Evolutionary conservation across 2,113 vertebrate genomes (phyloP), one percentile per base, ranked within the genome.

Genomic region (Nothobranchius kuhntae): DNA sequence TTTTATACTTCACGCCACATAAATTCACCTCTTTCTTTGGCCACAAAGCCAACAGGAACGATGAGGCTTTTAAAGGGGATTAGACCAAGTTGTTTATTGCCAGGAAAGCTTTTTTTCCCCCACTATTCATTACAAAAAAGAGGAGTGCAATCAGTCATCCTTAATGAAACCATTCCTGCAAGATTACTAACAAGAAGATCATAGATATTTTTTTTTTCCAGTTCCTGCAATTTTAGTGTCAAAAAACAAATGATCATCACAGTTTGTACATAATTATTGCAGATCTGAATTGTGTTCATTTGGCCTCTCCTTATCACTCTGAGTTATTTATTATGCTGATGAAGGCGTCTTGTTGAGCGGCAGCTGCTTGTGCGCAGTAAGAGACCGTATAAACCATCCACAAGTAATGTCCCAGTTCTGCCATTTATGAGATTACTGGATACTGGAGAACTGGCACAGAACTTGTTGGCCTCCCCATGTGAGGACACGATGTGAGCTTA

Each of bases 331-430:
- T 84, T 59, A 71, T 50, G 17, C 60, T 63, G 52, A 70, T 53
- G 53, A 65, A 65, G 62, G 73, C 61, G 36, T 63, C 65, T 65
- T 80, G 85, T 84, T 83, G 68, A 65, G 73, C 83, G 68, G 65
- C 84, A 87, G 83, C 83, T 89, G 86, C 71, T 87, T 56, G 45
- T 58, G 30, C 69, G 77, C 52, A 64, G 53, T 63, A 15, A 59
- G 35, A 45, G 55, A 67, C 70, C 38, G 48, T 61, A 58, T 61
- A 64, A 80, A 71, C 15, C 61, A 60, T 65, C 40, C 44, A 51
- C 53, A 47, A 62, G 30, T 75, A 63, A 57, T 61, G 65, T 83
- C 61, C 75, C 67, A 63, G 35, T 52, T 17, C 62, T 60, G 50
- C 26, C 36, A 53, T 75, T 80, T 76, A 68, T 57, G 47, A 42